Percentiles rank a stretch among this genome's conserved stretches.
Conservation (phyloP, 2,888 invertebrate genomes). For the Drosophila yooni region DNA sequence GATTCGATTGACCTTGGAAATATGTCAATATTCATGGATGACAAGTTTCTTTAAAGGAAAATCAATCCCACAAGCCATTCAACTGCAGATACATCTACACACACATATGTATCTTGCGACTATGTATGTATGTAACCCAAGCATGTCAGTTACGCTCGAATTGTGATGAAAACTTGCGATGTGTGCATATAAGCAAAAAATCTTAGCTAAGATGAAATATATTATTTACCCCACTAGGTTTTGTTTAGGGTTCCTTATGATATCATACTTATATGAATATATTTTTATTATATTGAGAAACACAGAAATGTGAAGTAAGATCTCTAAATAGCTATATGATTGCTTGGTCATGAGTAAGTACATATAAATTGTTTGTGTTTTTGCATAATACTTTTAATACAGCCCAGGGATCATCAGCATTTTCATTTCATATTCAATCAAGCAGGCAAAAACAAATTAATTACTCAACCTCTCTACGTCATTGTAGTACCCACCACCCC, state of each 20-base stretch:
- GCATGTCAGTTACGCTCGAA: conserved; percentile 69
- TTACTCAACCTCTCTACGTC: conserved; percentile 53
- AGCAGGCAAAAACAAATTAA: conserved; percentile 34
- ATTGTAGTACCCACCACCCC: conserved; percentile 31
- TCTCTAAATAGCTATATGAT: conserved; percentile 7
- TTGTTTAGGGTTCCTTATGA: conserved; percentile 22
- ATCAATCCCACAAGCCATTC: conserved; percentile 33
- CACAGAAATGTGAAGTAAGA: conserved; percentile 10
- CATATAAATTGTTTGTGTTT: not conserved
- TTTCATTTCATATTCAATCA: conserved; percentile 29
- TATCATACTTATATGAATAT: conserved; percentile 19
- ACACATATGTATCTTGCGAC: conserved; percentile 1
- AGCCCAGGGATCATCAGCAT: conserved; percentile 7
- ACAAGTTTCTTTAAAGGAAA: conserved; percentile 40
- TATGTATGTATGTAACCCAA: conserved; percentile 60
- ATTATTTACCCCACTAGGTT: not conserved
- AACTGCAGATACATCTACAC: conserved; percentile 22
- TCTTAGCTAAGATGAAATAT: conserved; percentile 4
- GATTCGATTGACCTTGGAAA: conserved; percentile 23
- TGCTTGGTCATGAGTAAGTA: conserved; percentile 25
- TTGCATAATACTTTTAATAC: conserved; percentile 23
- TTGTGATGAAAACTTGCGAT: conserved; percentile 42
- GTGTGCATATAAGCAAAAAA: not conserved
- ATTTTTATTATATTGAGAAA: not conserved
- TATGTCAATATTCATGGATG: conserved; percentile 54